Percentiles rank a stretch among this genome's conserved stretches.
Conservation (phyloP, 2,888 invertebrate species). For the Hymenopus coronatus region DNA sequence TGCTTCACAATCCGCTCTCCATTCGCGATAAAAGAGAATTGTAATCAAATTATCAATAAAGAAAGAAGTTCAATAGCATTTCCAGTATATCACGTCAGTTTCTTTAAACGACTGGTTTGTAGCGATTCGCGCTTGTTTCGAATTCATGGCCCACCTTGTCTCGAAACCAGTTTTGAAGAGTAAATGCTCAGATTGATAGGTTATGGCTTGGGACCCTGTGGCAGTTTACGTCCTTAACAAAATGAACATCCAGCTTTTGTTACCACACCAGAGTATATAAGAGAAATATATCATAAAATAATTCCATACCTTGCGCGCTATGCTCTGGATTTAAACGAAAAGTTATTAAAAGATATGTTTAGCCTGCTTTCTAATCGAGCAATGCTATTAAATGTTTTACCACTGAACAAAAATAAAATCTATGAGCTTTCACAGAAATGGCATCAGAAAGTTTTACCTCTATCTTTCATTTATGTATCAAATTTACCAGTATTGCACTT, state of each 20-base stretch:
- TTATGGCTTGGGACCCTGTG: not conserved
- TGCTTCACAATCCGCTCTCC: not conserved
- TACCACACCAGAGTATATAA: not conserved
- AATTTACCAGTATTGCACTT: too few relatives aligned
- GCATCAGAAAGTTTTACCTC: too few relatives aligned
- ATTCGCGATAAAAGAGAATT: not conserved
- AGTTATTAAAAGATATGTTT: not conserved
- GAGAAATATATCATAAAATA: not conserved
- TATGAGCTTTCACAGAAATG: too few relatives aligned
- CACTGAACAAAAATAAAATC: too few relatives aligned
- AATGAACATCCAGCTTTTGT: not conserved
- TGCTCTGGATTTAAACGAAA: not conserved
- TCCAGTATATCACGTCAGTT: not conserved
- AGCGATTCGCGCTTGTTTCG: not conserved
- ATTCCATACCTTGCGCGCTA: not conserved
- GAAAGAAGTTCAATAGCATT: not conserved
- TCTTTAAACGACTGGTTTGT: not conserved
- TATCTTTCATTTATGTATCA: too few relatives aligned
- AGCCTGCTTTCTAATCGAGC: not conserved
- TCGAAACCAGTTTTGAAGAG: not conserved
- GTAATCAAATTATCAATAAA: not conserved
- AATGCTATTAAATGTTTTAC: not conserved
- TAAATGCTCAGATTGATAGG: not conserved
- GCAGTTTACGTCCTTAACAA: not conserved
- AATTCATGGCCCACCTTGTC: not conserved